Base-by-base conservation (phyloP, 2,797 vertebrate species). In the Poeciliopsis gracilis region DNA sequence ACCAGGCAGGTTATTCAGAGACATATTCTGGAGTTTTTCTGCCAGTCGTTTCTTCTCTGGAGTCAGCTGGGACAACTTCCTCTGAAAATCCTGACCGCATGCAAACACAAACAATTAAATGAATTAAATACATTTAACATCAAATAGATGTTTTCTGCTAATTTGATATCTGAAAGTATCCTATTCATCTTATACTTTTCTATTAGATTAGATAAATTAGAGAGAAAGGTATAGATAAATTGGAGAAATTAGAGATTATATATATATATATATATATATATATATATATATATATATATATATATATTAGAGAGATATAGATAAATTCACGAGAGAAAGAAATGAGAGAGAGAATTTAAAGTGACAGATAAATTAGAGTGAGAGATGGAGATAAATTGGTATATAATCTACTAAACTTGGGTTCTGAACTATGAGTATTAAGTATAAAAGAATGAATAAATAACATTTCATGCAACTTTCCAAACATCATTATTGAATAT, bases 31-130 rank as follows among this genome's bases (percentile, higher is more conserved):
- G 77, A 98, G 95, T 94, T 95, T 97, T 90, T 99, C 98, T n/a
- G 89, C 95, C 89, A 99, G 89, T 79, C 94, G 93, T 23, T 95
- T 97, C 89, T 99, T 97, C 89, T 99, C 97, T 45, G 98, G 97
- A 88, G 96, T 94, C 89, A 99, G 89, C 84, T 91, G 95, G 77
- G 91, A 92, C 73, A 99, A 91, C 91, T 97, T 97, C 90, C 95
- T 97, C 91, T 99, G 97, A 93, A 97, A 97, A 38, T 99, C 97
- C 98, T 99, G 91, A 78, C 1, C 41, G 18, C 85, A 2, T 82
- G 41, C 66, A 85, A 84, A 84, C 28, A 25, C 41, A 86, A 75
- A 82, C 8, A 57, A 84, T 13, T 61, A 53, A n/a, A 47, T 25
- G 30, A 70, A 69, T 49, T 36, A 74, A 81, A 77, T 16, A 73